Percentiles rank a stretch among this genome's conserved stretches.
Evolutionary conservation across 1,140 invertebrate genomes (phyloP).

Genomic region (Daktulosphaira vitifoliae): DNA sequence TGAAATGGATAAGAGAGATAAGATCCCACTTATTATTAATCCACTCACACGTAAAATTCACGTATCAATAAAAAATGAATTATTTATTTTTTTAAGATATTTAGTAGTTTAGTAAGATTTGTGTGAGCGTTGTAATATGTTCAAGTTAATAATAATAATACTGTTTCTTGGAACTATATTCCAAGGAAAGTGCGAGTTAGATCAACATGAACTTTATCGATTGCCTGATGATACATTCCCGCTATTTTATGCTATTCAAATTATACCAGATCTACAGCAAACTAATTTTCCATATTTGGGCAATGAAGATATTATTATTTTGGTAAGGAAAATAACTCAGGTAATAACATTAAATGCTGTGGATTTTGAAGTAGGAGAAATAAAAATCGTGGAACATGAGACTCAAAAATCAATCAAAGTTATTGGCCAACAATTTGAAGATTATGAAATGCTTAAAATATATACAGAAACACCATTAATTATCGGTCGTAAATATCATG

Average conservation of each 20-base stretch:
- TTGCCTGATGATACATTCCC: constrained; percentile 16
- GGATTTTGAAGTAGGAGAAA: neutral
- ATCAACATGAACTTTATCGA: neutral
- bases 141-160: too few species aligned
- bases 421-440: neutral
- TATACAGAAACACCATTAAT: neutral
- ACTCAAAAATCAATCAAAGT: neutral
- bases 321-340: neutral
- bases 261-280: neutral
- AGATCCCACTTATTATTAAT: too few species aligned
- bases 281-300: neutral
- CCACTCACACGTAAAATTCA: too few species aligned
- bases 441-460: neutral
- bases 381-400: neutral
- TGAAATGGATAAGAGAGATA: too few species aligned
- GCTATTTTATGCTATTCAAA: neutral
- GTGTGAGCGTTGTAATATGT: too few species aligned
- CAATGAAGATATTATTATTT: neutral
- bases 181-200: neutral
- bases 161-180: too few species aligned
- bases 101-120: too few species aligned
- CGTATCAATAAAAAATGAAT: too few species aligned
- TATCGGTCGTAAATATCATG: neutral
- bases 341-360: neutral
- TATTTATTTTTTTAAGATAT: too few species aligned